Percentiles rank a stretch among this genome's conserved stretches.
phyloP scores from a whole-genome alignment of 2,113 vertebrate genomes.

The Cryptotis parvus region DNA sequence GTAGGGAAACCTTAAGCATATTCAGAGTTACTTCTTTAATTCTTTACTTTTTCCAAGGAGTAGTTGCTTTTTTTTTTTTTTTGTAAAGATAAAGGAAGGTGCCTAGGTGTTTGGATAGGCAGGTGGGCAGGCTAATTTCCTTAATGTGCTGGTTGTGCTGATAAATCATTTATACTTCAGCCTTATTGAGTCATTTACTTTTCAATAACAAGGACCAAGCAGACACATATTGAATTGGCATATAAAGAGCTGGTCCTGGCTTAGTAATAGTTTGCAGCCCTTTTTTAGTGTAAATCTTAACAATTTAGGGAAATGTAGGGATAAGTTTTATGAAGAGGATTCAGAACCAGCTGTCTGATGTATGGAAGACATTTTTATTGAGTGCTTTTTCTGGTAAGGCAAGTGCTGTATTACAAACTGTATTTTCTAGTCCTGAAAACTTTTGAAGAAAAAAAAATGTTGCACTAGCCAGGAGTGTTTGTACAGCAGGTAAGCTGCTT shows the following conservation, averaged over 20 bases:
- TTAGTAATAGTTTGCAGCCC: background rate
- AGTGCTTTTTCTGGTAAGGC: too few relatives aligned
- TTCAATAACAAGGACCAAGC: background rate
- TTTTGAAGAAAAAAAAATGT: background rate
- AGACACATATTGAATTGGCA: background rate
- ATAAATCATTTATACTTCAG: background rate
- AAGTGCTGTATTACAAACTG: too few relatives aligned
- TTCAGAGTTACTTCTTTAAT: background rate
- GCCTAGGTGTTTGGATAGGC: background rate
- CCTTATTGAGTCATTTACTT: background rate
- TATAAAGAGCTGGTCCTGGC: background rate
- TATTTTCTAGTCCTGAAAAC: too few relatives aligned
- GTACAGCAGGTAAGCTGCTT: background rate
- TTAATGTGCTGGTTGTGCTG: too few relatives aligned
- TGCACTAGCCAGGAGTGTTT: background rate
- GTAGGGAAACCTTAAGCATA: background rate
- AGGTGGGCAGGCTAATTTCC: too few relatives aligned
- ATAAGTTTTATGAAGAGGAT: too few relatives aligned
- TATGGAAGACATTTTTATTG: too few relatives aligned
- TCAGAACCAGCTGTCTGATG: too few relatives aligned
- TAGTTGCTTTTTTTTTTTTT: background rate
- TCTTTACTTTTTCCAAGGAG: constrained; percentile 20
- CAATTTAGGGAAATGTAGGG: too few relatives aligned
- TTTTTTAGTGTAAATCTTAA: background rate
- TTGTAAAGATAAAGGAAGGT: background rate